Evolutionary conservation across 2,888 invertebrate genomes (phyloP).

Genomic region (Sicus ferrugineus): DNA sequence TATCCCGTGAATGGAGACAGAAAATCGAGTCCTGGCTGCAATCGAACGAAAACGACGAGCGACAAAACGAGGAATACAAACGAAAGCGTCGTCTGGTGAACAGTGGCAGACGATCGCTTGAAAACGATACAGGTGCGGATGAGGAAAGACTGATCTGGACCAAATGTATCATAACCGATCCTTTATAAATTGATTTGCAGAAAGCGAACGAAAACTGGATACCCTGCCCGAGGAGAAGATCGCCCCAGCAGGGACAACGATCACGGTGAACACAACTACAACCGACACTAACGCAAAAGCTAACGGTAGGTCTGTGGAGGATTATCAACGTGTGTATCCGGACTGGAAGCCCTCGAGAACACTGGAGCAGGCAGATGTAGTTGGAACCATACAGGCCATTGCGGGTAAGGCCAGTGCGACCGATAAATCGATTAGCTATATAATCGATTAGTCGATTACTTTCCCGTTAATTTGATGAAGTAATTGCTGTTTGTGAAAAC

Average conservation of each 20-base stretch:
- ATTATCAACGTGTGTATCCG: constrained; percentile 72
- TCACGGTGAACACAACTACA: constrained; percentile 51
- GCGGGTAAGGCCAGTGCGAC: constrained; percentile 72
- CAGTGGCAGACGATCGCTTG: constrained; percentile 77
- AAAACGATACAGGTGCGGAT: constrained; percentile 83
- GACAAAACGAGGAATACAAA: constrained; percentile 74
- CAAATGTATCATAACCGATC: no score
- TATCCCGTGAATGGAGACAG: constrained; percentile 82
- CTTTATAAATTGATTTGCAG: constrained; percentile 61
- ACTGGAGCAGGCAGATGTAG: constrained; percentile 83
- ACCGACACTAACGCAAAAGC: constrained; percentile 43
- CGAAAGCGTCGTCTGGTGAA: constrained; percentile 73
- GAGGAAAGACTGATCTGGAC: not conserved
- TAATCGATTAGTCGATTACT: no score
- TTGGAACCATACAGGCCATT: constrained; percentile 84
- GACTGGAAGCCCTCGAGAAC: constrained; percentile 84
- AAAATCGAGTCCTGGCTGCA: constrained; percentile 92
- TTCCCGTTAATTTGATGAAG: not conserved
- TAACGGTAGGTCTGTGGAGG: constrained; percentile 43
- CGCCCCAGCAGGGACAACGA: constrained; percentile 48
- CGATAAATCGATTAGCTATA: no score
- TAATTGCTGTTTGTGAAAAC: no score
- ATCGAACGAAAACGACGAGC: constrained; percentile 84
- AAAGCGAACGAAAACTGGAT: constrained; percentile 82
- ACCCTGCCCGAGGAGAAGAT: constrained; percentile 77